A percentile compares a stretch with the other conserved stretches of the same genome.
phyloP scores from a whole-genome alignment of 2,113 vertebrate genomes.

The Cynoglossus semilaevis region DNA sequence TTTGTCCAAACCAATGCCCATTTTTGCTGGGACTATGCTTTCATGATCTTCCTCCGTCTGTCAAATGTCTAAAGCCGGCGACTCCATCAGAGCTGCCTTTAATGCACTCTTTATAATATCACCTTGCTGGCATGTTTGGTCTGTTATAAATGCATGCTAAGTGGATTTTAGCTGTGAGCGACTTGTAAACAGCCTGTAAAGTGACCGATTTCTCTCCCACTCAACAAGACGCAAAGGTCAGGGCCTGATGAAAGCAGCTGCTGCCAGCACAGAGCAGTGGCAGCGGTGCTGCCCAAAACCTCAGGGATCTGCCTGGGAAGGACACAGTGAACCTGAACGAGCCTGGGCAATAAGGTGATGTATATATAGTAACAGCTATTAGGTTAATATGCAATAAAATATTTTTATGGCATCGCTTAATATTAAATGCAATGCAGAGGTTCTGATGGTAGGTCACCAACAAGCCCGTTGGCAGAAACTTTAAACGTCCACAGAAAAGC shows the following conservation, averaged over 20 bases:
- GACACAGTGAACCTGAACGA: not conserved
- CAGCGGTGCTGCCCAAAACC: not conserved
- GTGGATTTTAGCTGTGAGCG: not conserved
- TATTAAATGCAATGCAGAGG: not conserved
- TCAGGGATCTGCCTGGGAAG: not conserved
- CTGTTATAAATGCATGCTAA: not conserved
- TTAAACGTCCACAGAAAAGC: not conserved
- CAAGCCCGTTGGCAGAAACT: not conserved
- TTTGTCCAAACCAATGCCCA: too few relatives aligned
- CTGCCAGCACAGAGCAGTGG: not conserved
- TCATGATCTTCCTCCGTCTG: not conserved
- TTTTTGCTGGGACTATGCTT: not conserved
- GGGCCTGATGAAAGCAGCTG: not conserved
- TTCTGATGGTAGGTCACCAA: not conserved
- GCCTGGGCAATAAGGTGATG: not conserved
- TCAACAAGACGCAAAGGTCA: not conserved
- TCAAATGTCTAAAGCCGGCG: not conserved
- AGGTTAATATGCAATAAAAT: slow-evolving; percentile 9
- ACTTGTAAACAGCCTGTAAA: not conserved
- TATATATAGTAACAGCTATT: slow-evolving; percentile 2
- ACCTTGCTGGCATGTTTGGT: not conserved
- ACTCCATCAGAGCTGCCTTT: not conserved
- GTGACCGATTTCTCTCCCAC: not conserved
- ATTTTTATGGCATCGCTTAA: not conserved
- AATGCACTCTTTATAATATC: not conserved